A percentile compares a stretch with the other conserved stretches of the same genome.
These are phyloP conservation scores for Columba janthina DNA, from an alignment of 2,113 vertebrate genomes.

Conservation along the genomic window DNA sequence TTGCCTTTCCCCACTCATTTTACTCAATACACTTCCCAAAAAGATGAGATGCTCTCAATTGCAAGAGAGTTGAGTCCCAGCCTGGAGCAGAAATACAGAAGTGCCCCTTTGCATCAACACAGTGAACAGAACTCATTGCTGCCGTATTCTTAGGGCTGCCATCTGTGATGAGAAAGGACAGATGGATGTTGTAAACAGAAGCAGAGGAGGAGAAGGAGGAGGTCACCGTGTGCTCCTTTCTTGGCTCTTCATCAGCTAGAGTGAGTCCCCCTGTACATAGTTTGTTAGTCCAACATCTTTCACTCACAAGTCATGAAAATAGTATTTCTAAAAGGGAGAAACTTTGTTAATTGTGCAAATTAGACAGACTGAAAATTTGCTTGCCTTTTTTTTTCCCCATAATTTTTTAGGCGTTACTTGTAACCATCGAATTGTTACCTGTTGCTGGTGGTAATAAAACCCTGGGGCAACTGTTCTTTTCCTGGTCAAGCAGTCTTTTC, in stretches of 20 bases:
- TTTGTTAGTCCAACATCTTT: neutral
- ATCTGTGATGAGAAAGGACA: constrained; percentile 43
- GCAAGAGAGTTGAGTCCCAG: neutral
- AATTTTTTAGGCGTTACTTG: neutral
- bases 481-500: neutral
- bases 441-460: neutral
- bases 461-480: neutral
- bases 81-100: neutral
- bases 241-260: neutral
- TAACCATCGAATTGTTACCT: neutral
- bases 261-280: neutral
- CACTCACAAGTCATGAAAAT: neutral
- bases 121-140: neutral
- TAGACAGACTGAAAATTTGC: neutral
- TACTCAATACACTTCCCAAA: neutral
- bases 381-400: fast-evolving
- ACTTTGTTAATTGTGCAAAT: neutral
- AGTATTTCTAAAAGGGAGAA: neutral
- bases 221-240: neutral
- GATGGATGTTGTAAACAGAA: constrained; percentile 48
- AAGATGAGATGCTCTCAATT: neutral
- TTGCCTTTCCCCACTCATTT: neutral
- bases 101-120: neutral
- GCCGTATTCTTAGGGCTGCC: neutral
- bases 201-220: constrained; percentile 7